phyloP scores from a whole-genome alignment of 2,888 invertebrate genomes.

The Diploptera punctata region DNA sequence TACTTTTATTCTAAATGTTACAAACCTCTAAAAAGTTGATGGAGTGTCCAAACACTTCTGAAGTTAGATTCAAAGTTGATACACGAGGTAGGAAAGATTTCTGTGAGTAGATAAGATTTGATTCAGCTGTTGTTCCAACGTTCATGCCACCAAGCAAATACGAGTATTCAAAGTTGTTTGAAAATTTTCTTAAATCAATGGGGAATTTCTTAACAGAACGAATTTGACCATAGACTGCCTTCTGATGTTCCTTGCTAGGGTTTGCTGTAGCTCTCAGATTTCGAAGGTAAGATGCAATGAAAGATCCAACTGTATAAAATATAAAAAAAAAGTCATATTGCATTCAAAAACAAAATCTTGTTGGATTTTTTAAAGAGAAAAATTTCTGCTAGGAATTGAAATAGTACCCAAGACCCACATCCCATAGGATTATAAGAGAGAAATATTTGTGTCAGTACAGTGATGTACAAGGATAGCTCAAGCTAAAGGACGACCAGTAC shows the following conservation, averaged over 20 bases:
- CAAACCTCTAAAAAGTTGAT: slow-evolving; percentile 79
- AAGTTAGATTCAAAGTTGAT: slow-evolving; percentile 72
- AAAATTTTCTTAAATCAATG: slow-evolving; percentile 80
- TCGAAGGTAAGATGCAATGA: slow-evolving; percentile 80
- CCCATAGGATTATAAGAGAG: too few species aligned
- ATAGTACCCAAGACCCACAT: too few species aligned
- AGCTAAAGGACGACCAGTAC: too few species aligned
- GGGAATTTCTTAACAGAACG: slow-evolving; percentile 64
- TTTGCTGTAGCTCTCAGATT: slow-evolving; percentile 80
- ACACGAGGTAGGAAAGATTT: slow-evolving; percentile 81
- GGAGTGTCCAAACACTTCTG: slow-evolving; percentile 78
- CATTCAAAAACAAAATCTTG: too few species aligned
- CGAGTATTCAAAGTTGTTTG: slow-evolving; percentile 77
- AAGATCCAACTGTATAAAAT: slow-evolving; percentile 74
- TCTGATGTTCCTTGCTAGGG: slow-evolving; percentile 70
- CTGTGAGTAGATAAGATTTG: slow-evolving; percentile 82
- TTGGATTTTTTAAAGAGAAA: too few species aligned
- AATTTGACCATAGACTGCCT: slow-evolving; percentile 61
- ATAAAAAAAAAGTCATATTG: slow-evolving; percentile 31
- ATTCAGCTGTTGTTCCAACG: slow-evolving; percentile 70
- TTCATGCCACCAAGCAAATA: slow-evolving; percentile 75
- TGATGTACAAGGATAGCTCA: too few species aligned
- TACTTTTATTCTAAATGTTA: too few species aligned
- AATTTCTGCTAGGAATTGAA: too few species aligned
- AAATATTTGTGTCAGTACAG: too few species aligned